Conservation (phyloP, 2,888 invertebrate genomes). For the Agriopis aurantiaria region DNA sequence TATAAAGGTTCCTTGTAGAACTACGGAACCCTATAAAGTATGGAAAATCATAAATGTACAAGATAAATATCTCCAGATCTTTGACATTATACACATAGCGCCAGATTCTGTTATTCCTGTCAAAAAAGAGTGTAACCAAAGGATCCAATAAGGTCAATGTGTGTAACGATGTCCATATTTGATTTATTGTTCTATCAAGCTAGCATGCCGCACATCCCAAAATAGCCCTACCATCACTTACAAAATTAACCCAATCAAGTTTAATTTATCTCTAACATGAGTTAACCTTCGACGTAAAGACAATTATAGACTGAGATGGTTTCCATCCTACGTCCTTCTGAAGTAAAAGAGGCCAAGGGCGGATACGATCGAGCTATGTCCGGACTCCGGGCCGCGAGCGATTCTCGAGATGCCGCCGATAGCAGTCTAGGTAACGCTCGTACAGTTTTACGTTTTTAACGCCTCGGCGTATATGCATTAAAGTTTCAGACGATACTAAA, state of each 20-base stretch:
- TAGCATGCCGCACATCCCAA: conserved; percentile 2
- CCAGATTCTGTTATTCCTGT: too few relatives aligned
- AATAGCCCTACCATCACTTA: neutral
- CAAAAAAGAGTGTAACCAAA: too few relatives aligned
- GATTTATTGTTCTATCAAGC: neutral
- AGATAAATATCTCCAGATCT: too few relatives aligned
- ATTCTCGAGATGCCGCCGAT: conserved; percentile 23
- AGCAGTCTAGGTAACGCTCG: neutral
- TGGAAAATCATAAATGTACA: too few relatives aligned
- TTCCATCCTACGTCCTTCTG: conserved; percentile 41
- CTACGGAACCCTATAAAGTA: too few relatives aligned
- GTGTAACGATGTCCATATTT: too few relatives aligned
- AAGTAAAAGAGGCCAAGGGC: conserved; percentile 41
- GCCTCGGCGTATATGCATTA: too few relatives aligned
- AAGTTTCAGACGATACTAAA: neutral
- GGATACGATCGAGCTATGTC: conserved; percentile 19
- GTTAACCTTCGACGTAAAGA: conserved; percentile 22
- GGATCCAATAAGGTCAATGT: too few relatives aligned
- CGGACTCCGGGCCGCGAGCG: conserved; percentile 34
- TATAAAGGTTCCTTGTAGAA: too few relatives aligned
- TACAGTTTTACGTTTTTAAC: conserved; percentile 4
- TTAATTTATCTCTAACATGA: conserved; percentile 29
- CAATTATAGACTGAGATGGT: conserved; percentile 25
- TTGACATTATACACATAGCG: too few relatives aligned
- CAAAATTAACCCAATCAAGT: conserved; percentile 29